Conservation (phyloP, 1,140 invertebrate genomes). For the Macrostomum lignano region DNA sequence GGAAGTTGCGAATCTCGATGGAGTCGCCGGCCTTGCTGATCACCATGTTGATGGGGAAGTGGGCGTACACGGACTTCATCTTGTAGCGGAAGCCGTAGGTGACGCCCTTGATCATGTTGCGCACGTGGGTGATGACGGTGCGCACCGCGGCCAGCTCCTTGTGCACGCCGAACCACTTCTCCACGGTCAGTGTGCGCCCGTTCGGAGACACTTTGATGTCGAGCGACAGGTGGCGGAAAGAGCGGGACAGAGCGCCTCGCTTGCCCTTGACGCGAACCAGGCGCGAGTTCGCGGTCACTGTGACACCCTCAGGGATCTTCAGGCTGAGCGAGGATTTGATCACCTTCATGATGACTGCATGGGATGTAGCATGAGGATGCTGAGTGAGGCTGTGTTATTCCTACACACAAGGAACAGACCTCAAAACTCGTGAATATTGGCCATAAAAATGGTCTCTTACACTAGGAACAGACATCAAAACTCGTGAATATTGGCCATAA, state of each 20-base stretch:
- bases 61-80: slow-evolving; percentile 96
- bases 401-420: too few species aligned
- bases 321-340: not conserved
- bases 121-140: slow-evolving; percentile 88
- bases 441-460: too few species aligned
- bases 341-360: too few species aligned
- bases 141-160: slow-evolving; percentile 88
- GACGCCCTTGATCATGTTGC: slow-evolving; percentile 86
- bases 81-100: slow-evolving; percentile 81
- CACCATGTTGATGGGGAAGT: slow-evolving; percentile 97
- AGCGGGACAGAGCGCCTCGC: slow-evolving; percentile 52
- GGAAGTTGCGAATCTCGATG: slow-evolving; percentile 66
- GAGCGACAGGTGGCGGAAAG: slow-evolving; percentile 74
- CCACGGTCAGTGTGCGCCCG: slow-evolving; percentile 49
- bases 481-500: too few species aligned
- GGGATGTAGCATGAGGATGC: too few species aligned
- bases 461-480: too few species aligned
- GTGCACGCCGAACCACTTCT: slow-evolving; percentile 95
- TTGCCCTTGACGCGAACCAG: slow-evolving; percentile 75
- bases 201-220: slow-evolving; percentile 41
- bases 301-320: slow-evolving; percentile 29
- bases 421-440: too few species aligned
- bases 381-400: too few species aligned
- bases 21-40: slow-evolving; percentile 39
- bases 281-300: slow-evolving; percentile 56